These are phyloP conservation scores for Mus spicilegus DNA, from an alignment of 2,113 vertebrate genomes.

Conservation along the genomic window DNA sequence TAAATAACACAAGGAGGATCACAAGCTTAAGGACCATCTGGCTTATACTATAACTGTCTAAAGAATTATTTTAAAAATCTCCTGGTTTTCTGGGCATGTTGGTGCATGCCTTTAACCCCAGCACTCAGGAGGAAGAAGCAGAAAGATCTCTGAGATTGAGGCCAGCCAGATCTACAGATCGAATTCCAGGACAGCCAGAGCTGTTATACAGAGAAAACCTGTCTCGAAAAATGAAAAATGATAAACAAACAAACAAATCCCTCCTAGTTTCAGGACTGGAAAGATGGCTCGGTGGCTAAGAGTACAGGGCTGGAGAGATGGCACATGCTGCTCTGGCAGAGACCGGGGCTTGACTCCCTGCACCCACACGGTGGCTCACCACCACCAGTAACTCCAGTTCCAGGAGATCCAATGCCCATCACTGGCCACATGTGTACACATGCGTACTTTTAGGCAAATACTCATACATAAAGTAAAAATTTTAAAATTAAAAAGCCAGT, in stretches of 20 bases:
- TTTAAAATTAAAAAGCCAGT: background rate
- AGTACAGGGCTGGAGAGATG: background rate
- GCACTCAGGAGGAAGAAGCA: background rate
- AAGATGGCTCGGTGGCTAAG: background rate
- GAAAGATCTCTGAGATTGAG: background rate
- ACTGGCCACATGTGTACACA: background rate
- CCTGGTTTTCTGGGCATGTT: background rate
- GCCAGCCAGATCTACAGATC: background rate
- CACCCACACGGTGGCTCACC: background rate
- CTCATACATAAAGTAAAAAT: background rate
- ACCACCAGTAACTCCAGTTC: background rate
- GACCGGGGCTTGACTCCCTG: background rate
- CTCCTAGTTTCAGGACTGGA: background rate
- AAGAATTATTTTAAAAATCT: background rate
- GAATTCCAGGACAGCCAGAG: background rate
- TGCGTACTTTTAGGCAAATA: background rate
- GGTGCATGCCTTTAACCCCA: background rate
- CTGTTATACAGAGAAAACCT: background rate
- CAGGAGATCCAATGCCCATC: background rate
- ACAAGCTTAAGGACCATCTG: background rate
- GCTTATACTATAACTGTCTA: background rate
- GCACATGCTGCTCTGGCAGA: background rate
- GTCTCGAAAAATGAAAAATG: background rate
- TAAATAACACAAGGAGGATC: background rate
- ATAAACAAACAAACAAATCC: background rate